phyloP scores from a whole-genome alignment of 2,888 invertebrate genomes.

The Aproaerema taeniolella region DNA sequence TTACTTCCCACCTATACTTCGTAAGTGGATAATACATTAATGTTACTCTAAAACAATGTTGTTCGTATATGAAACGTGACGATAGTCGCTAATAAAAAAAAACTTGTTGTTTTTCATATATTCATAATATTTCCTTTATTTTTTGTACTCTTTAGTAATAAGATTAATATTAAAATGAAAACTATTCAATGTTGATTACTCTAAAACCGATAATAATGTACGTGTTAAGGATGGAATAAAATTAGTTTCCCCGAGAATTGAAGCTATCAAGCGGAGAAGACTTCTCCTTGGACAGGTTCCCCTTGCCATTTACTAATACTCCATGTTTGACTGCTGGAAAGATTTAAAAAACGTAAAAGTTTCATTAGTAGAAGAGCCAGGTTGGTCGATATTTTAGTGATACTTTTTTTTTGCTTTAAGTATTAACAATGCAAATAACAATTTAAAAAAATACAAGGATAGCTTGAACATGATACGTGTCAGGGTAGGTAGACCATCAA shows the following conservation, averaged over 20 bases:
- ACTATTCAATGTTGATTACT: conserved; percentile 77
- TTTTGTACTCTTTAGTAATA: conserved; percentile 77
- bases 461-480: no score
- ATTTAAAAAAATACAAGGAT: no score
- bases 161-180: conserved; percentile 71
- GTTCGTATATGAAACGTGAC: conserved; percentile 75
- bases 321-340: no score
- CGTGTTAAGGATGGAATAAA: conserved; percentile 68
- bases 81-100: conserved; percentile 52
- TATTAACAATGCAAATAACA: no score
- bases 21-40: conserved; percentile 60
- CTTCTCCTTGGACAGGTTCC: conserved; percentile 69
- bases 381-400: no score
- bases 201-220: conserved; percentile 70
- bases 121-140: conserved; percentile 78
- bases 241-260: conserved; percentile 75
- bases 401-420: no score
- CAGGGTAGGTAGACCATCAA: no score
- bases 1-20: conserved; percentile 50
- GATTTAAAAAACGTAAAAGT: no score
- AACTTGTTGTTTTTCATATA: conserved; percentile 77
- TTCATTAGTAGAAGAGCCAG: no score
- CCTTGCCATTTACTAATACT: conserved; percentile 28
- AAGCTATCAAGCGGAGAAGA: conserved; percentile 69
- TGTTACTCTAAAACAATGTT: conserved; percentile 74